Evolutionary conservation across 1,140 invertebrate genomes (phyloP).

Genomic region (Scylla paramamosain): DNA sequence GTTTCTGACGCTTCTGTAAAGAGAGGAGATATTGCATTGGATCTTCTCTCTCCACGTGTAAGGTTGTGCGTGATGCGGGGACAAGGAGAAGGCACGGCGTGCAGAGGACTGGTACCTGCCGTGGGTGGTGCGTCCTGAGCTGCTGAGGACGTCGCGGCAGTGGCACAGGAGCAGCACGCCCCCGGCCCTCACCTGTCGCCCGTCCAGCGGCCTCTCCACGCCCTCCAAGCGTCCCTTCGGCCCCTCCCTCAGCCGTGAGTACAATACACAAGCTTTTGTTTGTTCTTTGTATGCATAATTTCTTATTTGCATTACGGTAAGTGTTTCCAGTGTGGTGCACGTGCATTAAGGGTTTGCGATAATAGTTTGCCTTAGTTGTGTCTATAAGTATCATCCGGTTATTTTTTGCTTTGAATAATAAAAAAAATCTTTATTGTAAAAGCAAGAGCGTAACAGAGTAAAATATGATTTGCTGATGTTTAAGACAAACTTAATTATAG

Average conservation of each 20-base stretch:
- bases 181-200: background rate
- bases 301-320: no score
- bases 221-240: background rate
- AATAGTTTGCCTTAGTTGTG: no score
- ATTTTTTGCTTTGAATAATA: no score
- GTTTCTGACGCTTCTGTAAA: no score
- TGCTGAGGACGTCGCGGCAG: constrained; percentile 48
- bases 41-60: background rate
- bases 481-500: no score
- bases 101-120: constrained; percentile 72
- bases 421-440: no score
- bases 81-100: constrained; percentile 58
- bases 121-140: constrained; percentile 65
- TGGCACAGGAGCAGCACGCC: constrained; percentile 53
- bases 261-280: background rate
- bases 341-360: no score
- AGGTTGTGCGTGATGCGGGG: constrained; percentile 28
- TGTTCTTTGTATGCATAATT: no score
- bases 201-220: background rate
- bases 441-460: no score
- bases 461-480: no score
- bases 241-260: constrained; percentile 67
- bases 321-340: no score
- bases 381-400: no score
- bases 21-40: background rate